phyloP scores from a whole-genome alignment of 2,888 invertebrate species.

The Harpalus rufipes region DNA sequence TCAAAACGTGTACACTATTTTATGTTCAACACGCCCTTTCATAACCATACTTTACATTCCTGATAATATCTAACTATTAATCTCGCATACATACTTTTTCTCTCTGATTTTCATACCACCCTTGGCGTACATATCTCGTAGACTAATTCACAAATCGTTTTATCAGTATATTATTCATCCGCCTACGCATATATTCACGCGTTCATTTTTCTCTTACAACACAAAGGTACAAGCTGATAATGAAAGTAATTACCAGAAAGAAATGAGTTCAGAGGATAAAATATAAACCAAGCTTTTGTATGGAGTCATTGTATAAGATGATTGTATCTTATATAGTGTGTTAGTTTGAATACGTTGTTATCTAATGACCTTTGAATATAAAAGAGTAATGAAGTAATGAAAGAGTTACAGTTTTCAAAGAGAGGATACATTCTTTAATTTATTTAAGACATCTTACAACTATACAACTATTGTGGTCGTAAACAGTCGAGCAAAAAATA shows the following conservation, averaged over 20 bases:
- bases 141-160: conserved; percentile 39
- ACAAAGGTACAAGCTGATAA: conserved; percentile 47
- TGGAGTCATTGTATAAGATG: background rate
- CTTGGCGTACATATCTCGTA: background rate
- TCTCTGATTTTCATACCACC: background rate
- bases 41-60: background rate
- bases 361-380: background rate
- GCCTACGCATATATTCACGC: conserved; percentile 1
- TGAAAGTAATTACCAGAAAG: conserved; percentile 61
- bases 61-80: background rate
- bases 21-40: background rate
- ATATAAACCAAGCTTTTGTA: background rate
- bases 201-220: conserved; percentile 2
- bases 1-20: background rate
- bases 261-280: conserved; percentile 36
- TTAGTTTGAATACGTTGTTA: background rate
- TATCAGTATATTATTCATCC: conserved; percentile 16
- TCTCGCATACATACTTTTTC: background rate
- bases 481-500: too few species aligned
- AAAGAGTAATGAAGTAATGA: too few species aligned
- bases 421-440: too few species aligned
- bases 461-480: too few species aligned
- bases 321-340: background rate
- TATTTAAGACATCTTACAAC: too few species aligned
- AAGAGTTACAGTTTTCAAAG: too few species aligned